A percentile compares a stretch with the other conserved stretches of the same genome.
Evolutionary conservation across 2,113 vertebrate species (phyloP).

Genomic region (Delphinus delphis): DNA sequence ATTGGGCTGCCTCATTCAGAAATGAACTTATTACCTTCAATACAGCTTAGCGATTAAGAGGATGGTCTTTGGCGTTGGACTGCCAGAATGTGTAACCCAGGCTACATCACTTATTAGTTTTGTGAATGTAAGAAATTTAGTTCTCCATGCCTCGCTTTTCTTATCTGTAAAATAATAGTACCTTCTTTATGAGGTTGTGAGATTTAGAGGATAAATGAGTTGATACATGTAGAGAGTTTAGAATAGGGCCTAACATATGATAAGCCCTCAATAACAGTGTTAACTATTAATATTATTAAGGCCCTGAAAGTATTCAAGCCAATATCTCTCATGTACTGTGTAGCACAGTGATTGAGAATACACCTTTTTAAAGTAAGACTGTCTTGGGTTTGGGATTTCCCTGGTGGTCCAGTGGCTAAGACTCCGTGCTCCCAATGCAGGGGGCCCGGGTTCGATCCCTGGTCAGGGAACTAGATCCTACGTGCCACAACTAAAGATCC

Average conservation of each 20-base stretch:
- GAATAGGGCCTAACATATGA: not conserved
- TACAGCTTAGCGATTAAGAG: not conserved
- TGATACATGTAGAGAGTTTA: not conserved
- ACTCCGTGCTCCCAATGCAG: too few relatives aligned
- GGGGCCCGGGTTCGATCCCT: too few relatives aligned
- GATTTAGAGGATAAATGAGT: not conserved
- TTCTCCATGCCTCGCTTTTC: not conserved
- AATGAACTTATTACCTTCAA: not conserved
- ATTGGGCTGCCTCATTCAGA: not conserved
- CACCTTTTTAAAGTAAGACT: not conserved
- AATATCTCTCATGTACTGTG: not conserved
- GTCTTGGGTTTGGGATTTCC: not conserved
- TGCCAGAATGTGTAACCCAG: not conserved
- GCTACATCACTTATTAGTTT: not conserved
- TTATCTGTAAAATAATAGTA: not conserved
- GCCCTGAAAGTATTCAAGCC: not conserved
- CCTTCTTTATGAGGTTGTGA: not conserved
- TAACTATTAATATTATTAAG: not conserved
- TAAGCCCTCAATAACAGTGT: not conserved
- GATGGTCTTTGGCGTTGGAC: not conserved
- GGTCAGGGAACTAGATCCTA: too few relatives aligned
- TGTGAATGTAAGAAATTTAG: not conserved
- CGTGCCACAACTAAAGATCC: too few relatives aligned
- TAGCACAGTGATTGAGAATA: not conserved
- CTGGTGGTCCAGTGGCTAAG: too few relatives aligned